A percentile compares a stretch with the other conserved stretches of the same genome.
Conservation (phyloP, 2,888 invertebrate species). For the Rhagophthalmus giganteus region DNA sequence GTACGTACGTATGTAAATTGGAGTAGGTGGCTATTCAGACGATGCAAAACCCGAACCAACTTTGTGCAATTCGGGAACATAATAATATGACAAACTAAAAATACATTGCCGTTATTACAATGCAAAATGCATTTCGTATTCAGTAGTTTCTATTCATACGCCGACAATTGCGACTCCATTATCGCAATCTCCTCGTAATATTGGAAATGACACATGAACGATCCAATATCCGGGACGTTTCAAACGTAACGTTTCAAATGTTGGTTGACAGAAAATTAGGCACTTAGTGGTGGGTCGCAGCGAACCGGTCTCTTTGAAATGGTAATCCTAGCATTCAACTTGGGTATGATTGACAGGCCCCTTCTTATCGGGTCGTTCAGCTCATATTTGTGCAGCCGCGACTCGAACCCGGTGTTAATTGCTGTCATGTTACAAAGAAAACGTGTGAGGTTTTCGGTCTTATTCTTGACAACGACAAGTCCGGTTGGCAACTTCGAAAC, state of each 20-base stretch:
- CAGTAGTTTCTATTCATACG: constrained; percentile 39
- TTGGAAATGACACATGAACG: constrained; percentile 50
- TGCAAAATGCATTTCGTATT: constrained; percentile 42
- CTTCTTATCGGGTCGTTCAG: constrained; percentile 39
- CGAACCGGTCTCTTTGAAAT: constrained; percentile 50
- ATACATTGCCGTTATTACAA: constrained; percentile 41
- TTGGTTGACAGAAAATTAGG: constrained; percentile 52
- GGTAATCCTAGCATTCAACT: constrained; percentile 49
- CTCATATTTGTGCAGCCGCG: constrained; percentile 42
- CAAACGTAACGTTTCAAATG: constrained; percentile 47
- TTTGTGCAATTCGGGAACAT: constrained; percentile 3
- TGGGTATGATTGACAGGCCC: constrained; percentile 50
- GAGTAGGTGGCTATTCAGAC: not conserved
- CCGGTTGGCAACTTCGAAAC: constrained; percentile 1
- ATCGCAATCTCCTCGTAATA: constrained; percentile 45
- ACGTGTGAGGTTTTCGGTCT: constrained; percentile 18
- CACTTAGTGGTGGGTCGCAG: constrained; percentile 51
- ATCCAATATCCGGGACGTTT: constrained; percentile 48
- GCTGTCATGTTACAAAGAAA: constrained; percentile 38
- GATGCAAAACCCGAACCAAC: not conserved
- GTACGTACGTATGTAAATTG: too few species aligned
- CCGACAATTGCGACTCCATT: constrained; percentile 43
- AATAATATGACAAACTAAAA: constrained; percentile 38
- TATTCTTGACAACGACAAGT: constrained; percentile 21
- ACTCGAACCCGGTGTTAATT: constrained; percentile 42